Base-by-base conservation (phyloP, 2,888 invertebrate genomes). In the Aphodius granarius region DNA sequence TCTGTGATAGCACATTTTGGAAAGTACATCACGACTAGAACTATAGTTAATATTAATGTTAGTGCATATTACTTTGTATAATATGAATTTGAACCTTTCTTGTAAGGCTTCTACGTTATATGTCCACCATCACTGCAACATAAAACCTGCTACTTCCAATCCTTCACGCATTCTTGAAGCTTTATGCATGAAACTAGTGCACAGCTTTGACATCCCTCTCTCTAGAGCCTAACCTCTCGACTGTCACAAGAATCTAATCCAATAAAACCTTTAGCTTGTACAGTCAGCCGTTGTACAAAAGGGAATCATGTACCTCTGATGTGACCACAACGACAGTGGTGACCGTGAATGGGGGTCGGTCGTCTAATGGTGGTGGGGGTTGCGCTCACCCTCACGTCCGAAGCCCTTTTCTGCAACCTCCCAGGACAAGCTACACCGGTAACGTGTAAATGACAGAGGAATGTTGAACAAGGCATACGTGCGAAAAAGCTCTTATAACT, bases 261-360 rank as follows among this genome's bases (percentile, higher is more conserved):
- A n/a, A n/a, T n/a, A n/a, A n/a, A n/a, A n/a, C n/a, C n/a, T 68
- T 18, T 81, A 93, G 93, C 88, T 90, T 93, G 84, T 93, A 91
- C 89, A 92, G 91, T 85, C 94, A 94, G 82, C 91, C 94, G 74
- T 92, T 92, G 78, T 91, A 91, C 84, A 94, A 94, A 87, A 89
- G 94, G 77, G 95, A 95, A 86, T 94, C 94, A 3, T 92, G 93
- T 78, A 92, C 93, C 16, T 94, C 94, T 74, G 94, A 95, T 86
- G 91, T 93, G 74, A 94, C 94, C 63, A 94, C 94, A 75, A 94
- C 94, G 15, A 94, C 94, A 4, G 89, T 94, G 80, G 90, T 94
- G 80, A 89, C 90, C 13, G 84, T 87, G 16, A 86, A 87, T 75
- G 86, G 86, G 17, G 85, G 87, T 75, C 71, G 71, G 15, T 72